Conservation (phyloP, 35 echinoderm and acorn worm genomes). For the Apostichopus japonicus region DNA sequence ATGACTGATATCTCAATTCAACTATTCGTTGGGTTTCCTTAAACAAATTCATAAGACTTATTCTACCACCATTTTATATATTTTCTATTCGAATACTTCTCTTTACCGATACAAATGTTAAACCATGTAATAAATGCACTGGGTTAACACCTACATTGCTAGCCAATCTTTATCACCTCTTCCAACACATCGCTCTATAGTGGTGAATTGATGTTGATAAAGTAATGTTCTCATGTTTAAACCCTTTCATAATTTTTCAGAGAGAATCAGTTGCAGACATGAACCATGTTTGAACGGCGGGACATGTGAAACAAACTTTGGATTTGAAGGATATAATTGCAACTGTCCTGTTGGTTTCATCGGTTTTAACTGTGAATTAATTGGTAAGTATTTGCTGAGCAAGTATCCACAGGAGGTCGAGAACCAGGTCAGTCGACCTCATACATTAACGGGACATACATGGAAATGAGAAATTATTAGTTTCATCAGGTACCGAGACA, state of each 20-base stretch:
- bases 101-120: too few species aligned
- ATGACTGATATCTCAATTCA: too few species aligned
- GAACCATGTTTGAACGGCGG: constrained; percentile 1
- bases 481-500: too few species aligned
- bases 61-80: too few species aligned
- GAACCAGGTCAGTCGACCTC: too few species aligned
- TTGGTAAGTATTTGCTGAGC: not conserved
- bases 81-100: too few species aligned
- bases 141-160: not conserved
- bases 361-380: constrained; percentile 9
- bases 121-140: not conserved
- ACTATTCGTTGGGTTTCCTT: too few species aligned
- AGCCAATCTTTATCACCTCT: too few species aligned
- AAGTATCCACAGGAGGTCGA: too few species aligned
- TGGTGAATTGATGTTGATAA: not conserved
- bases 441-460: too few species aligned
- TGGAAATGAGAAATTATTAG: too few species aligned
- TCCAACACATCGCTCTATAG: not conserved
- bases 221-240: not conserved
- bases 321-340: not conserved
- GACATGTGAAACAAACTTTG: not conserved
- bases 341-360: not conserved
- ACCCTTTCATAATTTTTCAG: not conserved
- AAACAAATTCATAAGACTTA: too few species aligned
- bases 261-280: constrained; percentile 3